Conservation (phyloP, 2,797 vertebrate genomes). For the Macropus fuliginosus region DNA sequence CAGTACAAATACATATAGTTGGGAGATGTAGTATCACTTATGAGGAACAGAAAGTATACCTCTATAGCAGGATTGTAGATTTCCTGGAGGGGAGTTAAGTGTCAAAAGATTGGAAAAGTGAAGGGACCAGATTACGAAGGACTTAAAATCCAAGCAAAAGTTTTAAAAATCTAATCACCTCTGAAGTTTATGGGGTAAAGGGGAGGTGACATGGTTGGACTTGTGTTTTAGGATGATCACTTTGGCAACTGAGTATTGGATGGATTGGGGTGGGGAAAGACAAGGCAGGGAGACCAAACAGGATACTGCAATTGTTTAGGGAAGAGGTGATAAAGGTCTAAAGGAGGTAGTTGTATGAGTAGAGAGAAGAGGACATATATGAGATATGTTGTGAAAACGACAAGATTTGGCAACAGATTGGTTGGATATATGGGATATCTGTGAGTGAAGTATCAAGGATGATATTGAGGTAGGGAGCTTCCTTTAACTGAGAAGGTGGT, state of each 20-base stretch:
- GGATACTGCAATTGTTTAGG: not conserved
- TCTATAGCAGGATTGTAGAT: not conserved
- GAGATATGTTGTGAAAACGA: not conserved
- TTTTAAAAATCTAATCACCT: not conserved
- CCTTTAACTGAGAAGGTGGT: not conserved
- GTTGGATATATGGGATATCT: not conserved
- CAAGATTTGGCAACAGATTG: not conserved
- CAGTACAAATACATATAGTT: not conserved
- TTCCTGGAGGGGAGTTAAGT: not conserved
- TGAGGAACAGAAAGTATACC: not conserved
- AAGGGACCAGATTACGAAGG: not conserved
- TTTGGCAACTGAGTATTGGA: not conserved
- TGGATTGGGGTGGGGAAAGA: not conserved
- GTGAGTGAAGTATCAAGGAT: not conserved
- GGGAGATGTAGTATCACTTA: not conserved
- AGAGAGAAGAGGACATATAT: not conserved
- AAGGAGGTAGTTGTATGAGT: not conserved
- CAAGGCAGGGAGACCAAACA: not conserved
- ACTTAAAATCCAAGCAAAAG: not conserved
- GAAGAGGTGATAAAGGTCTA: not conserved
- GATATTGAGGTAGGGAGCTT: not conserved
- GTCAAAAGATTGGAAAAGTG: not conserved
- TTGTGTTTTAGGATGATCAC: not conserved
- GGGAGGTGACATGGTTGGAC: not conserved
- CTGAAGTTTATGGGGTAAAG: not conserved